Evolutionary conservation across 2,113 vertebrate species (phyloP).

Genomic region (Prunella himalayana): DNA sequence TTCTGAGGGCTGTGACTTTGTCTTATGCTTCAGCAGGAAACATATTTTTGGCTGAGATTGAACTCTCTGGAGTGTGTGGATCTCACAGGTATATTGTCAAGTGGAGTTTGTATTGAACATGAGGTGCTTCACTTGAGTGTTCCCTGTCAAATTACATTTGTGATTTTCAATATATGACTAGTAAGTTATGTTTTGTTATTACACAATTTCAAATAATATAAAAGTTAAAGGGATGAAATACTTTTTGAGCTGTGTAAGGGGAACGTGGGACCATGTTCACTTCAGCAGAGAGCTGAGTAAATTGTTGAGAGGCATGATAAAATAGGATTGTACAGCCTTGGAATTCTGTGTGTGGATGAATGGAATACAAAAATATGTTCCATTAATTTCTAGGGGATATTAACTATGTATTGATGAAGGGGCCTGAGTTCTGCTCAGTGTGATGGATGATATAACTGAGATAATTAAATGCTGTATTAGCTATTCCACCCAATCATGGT

Average conservation of each 20-base stretch:
- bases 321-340: neutral
- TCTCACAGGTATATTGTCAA: neutral
- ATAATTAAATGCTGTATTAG: neutral
- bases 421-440: neutral
- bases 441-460: neutral
- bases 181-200: neutral
- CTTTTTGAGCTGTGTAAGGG: neutral
- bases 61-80: neutral
- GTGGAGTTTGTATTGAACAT: neutral
- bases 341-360: neutral
- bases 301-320: neutral
- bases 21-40: neutral
- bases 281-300: neutral
- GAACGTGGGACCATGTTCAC: neutral
- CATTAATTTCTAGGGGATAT: neutral
- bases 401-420: neutral
- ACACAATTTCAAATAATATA: neutral
- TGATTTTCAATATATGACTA: neutral
- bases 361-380: neutral
- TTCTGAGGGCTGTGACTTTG: neutral
- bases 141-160: neutral
- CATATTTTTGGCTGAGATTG: neutral
- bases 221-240: neutral
- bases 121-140: neutral
- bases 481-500: neutral